These are phyloP conservation scores for Chiloscyllium punctatum DNA, from an alignment of 2,797 vertebrate species.

Conservation along the genomic window DNA sequence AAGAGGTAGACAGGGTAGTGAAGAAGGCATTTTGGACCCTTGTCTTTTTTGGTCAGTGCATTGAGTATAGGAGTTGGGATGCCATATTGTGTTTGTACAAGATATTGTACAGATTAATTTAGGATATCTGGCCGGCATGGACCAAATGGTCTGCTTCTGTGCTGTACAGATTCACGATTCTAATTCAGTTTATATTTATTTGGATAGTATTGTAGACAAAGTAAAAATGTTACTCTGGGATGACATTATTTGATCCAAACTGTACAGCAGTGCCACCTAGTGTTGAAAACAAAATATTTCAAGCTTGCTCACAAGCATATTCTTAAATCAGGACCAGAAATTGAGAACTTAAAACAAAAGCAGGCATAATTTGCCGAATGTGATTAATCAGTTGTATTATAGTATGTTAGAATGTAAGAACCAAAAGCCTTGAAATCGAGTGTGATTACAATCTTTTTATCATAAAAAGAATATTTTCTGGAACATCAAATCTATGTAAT, in stretches of 20 bases:
- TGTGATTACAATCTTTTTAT: not conserved
- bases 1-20: too few relatives aligned
- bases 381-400: not conserved
- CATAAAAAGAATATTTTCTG: not conserved
- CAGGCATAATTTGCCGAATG: not conserved
- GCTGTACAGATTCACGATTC: too few relatives aligned
- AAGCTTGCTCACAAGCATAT: not conserved
- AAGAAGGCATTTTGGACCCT: too few relatives aligned
- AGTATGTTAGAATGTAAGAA: not conserved
- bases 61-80: too few relatives aligned
- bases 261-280: not conserved
- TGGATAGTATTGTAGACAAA: not conserved
- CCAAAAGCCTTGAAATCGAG: not conserved
- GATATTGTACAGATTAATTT: too few relatives aligned
- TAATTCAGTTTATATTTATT: not conserved
- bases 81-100: too few relatives aligned
- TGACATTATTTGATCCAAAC: not conserved
- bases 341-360: not conserved
- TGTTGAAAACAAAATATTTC: not conserved
- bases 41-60: too few relatives aligned
- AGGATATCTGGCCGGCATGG: too few relatives aligned
- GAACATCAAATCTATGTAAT: not conserved
- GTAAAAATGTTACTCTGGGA: not conserved
- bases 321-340: not conserved
- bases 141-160: too few relatives aligned